Conservation (phyloP, 2,888 invertebrate genomes). For the Folsomia candida region DNA sequence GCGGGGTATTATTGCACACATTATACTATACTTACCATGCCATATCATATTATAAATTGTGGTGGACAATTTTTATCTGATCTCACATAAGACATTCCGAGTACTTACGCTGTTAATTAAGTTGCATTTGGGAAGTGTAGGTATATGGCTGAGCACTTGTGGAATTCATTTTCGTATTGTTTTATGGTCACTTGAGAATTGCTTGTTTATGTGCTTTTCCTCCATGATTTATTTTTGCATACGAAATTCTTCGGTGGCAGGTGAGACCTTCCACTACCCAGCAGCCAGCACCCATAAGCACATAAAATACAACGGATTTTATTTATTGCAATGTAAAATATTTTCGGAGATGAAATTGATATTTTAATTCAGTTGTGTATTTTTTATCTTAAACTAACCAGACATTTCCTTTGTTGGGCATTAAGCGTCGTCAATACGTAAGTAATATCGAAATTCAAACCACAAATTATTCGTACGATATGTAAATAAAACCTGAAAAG, state of each 20-base stretch:
- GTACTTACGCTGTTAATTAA: slow-evolving; percentile 2
- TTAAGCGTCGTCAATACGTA: neutral
- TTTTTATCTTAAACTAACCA: neutral
- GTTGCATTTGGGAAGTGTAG: neutral
- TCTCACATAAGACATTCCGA: neutral
- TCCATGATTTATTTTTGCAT: slow-evolving; percentile 3
- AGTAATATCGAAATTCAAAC: neutral
- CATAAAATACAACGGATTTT: neutral
- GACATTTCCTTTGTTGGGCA: neutral
- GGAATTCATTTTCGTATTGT: neutral
- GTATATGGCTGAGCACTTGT: slow-evolving; percentile 3
- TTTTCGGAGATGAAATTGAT: neutral
- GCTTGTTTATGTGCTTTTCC: neutral
- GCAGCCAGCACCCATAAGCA: neutral
- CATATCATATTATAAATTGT: slow-evolving; percentile 1
- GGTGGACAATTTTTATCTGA: slow-evolving; percentile 2
- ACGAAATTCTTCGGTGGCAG: slow-evolving; percentile 2
- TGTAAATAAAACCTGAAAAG: neutral
- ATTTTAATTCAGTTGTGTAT: neutral
- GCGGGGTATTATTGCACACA: neutral
- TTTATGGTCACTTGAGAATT: slow-evolving; percentile 1
- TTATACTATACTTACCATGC: no score
- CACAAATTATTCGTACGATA: neutral
- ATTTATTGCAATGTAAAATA: neutral
- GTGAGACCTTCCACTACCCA: neutral